phyloP scores from a whole-genome alignment of 2,888 invertebrate genomes.

The Acrobasis suavella region DNA sequence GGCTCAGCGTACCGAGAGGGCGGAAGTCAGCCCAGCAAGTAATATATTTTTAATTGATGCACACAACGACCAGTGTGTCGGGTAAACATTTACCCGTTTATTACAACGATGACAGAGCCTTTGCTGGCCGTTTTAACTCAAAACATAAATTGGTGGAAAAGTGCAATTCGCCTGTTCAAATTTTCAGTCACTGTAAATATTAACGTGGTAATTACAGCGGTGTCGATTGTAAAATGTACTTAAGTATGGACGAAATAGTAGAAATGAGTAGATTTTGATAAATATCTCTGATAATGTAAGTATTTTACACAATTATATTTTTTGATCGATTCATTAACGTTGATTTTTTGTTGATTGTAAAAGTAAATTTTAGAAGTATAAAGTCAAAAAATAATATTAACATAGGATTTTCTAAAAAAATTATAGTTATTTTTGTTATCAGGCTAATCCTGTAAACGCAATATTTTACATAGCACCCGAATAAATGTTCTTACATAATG shows the following conservation, averaged over 20 bases:
- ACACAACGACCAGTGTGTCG: constrained; percentile 67
- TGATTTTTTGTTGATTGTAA: no score
- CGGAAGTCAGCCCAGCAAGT: constrained; percentile 65
- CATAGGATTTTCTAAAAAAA: no score
- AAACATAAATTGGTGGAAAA: constrained; percentile 75
- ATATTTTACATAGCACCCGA: no score
- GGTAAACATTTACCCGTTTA: constrained; percentile 73
- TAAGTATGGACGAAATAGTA: constrained; percentile 38
- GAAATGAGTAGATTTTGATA: no score
- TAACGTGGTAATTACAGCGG: constrained; percentile 67
- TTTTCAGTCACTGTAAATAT: constrained; percentile 66
- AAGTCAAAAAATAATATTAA: no score
- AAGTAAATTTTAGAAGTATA: no score
- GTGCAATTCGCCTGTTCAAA: constrained; percentile 72
- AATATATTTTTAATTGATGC: constrained; percentile 80
- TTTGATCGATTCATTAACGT: no score
- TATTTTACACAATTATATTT: no score
- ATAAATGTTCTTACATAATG: no score
- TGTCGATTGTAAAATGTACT: constrained; percentile 57
- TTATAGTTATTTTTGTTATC: no score
- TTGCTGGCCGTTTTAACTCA: constrained; percentile 70
- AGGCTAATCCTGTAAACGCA: no score
- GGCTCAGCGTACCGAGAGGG: constrained; percentile 21
- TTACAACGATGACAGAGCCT: constrained; percentile 64
- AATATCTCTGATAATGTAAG: no score